Evolutionary conservation across 2,797 vertebrate species (phyloP), one percentile per base, ranked within the genome.

Genomic region (Cyprinodon diabolis): DNA sequence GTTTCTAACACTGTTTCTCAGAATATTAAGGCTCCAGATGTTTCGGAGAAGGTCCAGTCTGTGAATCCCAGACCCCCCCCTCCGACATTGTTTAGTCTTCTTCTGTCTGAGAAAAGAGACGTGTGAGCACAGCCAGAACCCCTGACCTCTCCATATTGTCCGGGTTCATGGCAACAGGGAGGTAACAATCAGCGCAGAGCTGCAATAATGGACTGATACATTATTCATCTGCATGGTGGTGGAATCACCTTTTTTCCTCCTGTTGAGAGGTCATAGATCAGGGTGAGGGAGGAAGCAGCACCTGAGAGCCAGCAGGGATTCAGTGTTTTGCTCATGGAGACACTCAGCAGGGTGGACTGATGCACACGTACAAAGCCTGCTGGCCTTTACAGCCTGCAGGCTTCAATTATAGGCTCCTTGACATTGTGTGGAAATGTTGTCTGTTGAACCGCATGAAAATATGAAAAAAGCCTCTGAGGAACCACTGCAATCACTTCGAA

Each of bases 121-220:
- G 6, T 58, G 19, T 66, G 48, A 49, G n/a, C 48, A 21, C 6
- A 1, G 14, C 5, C 67, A 71, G 84, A 40, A 23, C 79, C 73
- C 68, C 37, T 80, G 81, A 75, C 76, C 80, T 80, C 48, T 57
- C 13, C 15, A 70, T 68, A 68, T 71, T 71, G 76, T 72, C 78
- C 51, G 19, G 57, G 48, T 66, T 76, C 72, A 75, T 45, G 54
- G 43, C 52, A 49, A 73, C 78, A 40, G 79, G 14, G 14, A 4
- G 48, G 48, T 72, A 45, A 66, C 63, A 43, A 68, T 56, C 45
- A 60, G 51, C 72, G 21, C 37, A 52, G 65, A 83, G 76, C 9
- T 68, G 40, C 75, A 83, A 88, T 89, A 90, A 84, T 83, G 85
- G 15, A n/a, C 1, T 57, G 49, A 71, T 85, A 47, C 19, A 87